These are phyloP conservation scores for Epsilonema sp. DNA, from an alignment of 2,888 invertebrate species.

Conservation along the genomic window DNA sequence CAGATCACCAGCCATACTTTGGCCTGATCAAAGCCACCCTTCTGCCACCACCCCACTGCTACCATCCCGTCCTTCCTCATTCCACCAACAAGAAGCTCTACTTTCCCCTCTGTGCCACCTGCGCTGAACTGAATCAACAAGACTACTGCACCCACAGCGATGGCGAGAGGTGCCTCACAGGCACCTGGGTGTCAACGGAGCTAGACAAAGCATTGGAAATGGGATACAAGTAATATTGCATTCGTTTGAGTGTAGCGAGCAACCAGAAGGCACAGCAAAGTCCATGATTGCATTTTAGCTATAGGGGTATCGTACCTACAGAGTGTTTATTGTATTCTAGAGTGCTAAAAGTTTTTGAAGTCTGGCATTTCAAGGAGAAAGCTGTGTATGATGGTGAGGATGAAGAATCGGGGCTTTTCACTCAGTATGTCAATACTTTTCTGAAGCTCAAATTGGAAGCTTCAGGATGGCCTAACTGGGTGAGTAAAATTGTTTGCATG, in stretches of 20 bases:
- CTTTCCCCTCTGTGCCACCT: background rate
- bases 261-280: too few species aligned
- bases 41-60: slow-evolving; percentile 15
- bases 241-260: too few species aligned
- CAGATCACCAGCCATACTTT: slow-evolving; percentile 10
- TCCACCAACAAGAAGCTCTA: background rate
- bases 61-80: slow-evolving; percentile 18
- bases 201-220: slow-evolving; percentile 13
- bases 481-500: too few species aligned
- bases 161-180: slow-evolving; percentile 13
- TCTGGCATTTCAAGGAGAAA: background rate
- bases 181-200: slow-evolving; percentile 19
- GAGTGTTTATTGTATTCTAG: too few species aligned
- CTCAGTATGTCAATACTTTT: slow-evolving; percentile 15
- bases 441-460: slow-evolving; percentile 18
- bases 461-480: slow-evolving; percentile 18
- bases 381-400: background rate
- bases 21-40: slow-evolving; percentile 17
- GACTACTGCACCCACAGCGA: slow-evolving; percentile 4
- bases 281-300: too few species aligned
- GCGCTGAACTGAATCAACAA: background rate
- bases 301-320: too few species aligned
- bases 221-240: too few species aligned
- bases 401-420: slow-evolving; percentile 12
- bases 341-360: background rate